phyloP scores from a whole-genome alignment of 2,113 vertebrate species.

The Mobula birostris region DNA sequence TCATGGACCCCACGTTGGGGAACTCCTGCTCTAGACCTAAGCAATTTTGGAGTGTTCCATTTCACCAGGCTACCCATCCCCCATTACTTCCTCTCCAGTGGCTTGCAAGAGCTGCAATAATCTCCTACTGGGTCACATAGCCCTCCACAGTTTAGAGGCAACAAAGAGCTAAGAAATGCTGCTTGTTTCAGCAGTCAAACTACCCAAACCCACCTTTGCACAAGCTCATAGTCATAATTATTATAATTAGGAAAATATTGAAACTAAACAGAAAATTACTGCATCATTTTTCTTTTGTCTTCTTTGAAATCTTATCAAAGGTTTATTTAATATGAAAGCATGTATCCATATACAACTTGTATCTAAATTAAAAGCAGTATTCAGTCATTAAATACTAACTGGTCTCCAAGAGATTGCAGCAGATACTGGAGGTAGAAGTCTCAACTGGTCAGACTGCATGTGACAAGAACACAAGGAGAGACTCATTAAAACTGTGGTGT shows the following conservation, averaged over 20 bases:
- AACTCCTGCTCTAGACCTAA: background rate
- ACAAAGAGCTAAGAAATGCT: background rate
- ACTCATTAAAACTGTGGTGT: background rate
- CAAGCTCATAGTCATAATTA: background rate
- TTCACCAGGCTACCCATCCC: background rate
- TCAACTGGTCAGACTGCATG: background rate
- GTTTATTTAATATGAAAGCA: too few relatives aligned
- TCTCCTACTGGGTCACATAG: slow-evolving; percentile 28
- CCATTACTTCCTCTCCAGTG: background rate
- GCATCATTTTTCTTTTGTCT: background rate
- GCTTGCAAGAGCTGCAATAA: slow-evolving; percentile 17
- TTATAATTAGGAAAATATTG: background rate
- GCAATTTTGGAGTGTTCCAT: background rate
- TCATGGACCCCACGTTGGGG: too few relatives aligned
- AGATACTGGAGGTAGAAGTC: slow-evolving; percentile 31
- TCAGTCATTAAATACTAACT: slow-evolving; percentile 28
- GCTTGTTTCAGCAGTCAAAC: background rate
- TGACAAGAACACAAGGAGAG: background rate
- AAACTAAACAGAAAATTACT: background rate
- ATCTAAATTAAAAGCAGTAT: background rate
- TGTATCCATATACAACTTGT: too few relatives aligned
- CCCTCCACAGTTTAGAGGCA: slow-evolving; percentile 26
- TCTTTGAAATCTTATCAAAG: background rate
- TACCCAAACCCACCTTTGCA: background rate
- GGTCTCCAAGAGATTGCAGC: background rate